A percentile compares a stretch with the other conserved stretches of the same genome.
Conservation (phyloP, 2,797 vertebrate genomes). For the Phataginus tetradactyla region DNA sequence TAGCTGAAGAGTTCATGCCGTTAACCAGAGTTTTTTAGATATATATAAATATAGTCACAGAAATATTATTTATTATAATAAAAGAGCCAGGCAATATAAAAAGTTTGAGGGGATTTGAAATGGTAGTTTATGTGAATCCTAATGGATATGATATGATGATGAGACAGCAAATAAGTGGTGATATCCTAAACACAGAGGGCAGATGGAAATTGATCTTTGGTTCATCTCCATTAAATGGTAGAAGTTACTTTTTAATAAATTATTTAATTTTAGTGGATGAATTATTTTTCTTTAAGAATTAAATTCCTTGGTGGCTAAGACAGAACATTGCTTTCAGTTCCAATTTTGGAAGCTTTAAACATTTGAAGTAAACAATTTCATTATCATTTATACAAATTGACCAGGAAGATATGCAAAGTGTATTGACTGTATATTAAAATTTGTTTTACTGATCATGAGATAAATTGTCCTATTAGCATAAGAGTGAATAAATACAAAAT, state of each 20-base stretch:
- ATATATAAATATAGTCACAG: background rate
- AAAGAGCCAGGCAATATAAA: background rate
- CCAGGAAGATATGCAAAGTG: background rate
- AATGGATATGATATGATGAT: background rate
- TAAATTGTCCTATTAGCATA: background rate
- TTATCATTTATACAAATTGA: background rate
- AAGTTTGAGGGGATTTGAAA: background rate
- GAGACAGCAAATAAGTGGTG: background rate
- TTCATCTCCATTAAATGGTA: background rate
- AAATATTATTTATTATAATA: background rate
- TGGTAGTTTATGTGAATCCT: background rate
- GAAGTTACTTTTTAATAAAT: constrained; percentile 10
- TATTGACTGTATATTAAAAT: background rate
- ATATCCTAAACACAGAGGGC: background rate
- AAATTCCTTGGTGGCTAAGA: background rate
- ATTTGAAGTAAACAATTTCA: constrained; percentile 33
- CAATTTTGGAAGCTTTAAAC: constrained; percentile 35
- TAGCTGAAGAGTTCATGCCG: background rate
- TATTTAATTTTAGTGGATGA: background rate
- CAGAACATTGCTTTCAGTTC: background rate
- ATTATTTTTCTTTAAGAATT: background rate
- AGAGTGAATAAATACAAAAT: background rate
- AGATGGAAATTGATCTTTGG: background rate
- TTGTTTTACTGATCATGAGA: background rate
- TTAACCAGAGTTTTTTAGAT: background rate